Base-by-base conservation (phyloP, 2,888 invertebrate genomes). In the Scaptomyza tumidula region DNA sequence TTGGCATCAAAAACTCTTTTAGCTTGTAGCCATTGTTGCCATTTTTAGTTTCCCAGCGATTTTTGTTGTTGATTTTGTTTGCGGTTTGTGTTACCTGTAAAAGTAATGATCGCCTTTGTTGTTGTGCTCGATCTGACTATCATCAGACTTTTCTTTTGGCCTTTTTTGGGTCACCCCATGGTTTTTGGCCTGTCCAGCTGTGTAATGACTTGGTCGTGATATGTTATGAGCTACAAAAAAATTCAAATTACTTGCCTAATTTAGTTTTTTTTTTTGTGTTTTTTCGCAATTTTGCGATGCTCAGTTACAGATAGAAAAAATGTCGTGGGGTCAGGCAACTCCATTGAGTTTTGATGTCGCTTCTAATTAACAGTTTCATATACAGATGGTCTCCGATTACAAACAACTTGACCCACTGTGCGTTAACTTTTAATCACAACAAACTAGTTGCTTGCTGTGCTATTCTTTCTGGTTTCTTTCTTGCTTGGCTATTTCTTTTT, bases 121-220 rank as follows among this genome's bases (percentile, higher is more conserved):
- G 56, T 53, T 14, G 39, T 39, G 14, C 14, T 14, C 35, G 41
- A 49, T 54, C 45, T 27, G 39, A 41, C 13, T 35, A 33, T 65
- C 24, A 56, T 11, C 27, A 6, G 27, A 33, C 33, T 37, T 60
- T 82, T 43, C 43, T n/a, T n/a, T 31, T 53, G 35, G 11, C 58
- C 48, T 14, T 82, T 86, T 86, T 79, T 76, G 77, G 86, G 88
- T 82, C 86, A 78, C 50, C 50, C 55, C 56, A 45, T 66, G 50
- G 58, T 55, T 16, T 61, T 19, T 19, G 62, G 44, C 59, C 78
- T 19, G 62, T 48, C 59, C 78, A 73, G 68, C 74, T 75, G 61
- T 79, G 67, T 88, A 85, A 85, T 88, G 89, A 73, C 63, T 76
- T 72, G 54, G 75, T 85, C 85, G 89, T 88, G 85, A 85, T 84